Base-by-base conservation (phyloP, 2,888 invertebrate genomes). In the Therioaphis trifolii region DNA sequence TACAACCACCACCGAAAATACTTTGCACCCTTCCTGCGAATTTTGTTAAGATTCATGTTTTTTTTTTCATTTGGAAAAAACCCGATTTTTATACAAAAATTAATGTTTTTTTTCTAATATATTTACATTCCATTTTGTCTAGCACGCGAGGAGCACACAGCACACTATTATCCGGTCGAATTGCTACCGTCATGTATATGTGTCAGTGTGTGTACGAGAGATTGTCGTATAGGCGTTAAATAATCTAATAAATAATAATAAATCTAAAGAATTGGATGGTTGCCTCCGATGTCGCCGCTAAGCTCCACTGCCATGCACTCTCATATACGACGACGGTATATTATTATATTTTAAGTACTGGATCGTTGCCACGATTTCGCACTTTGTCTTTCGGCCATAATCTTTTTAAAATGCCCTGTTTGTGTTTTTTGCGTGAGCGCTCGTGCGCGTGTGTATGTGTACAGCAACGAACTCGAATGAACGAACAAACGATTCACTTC, bases 321-420 rank as follows among this genome's bases (percentile, higher is more conserved):
- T 58, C 58, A 69, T 43, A 24, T 58, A 58, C 49, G 49, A 72
- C 69, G 69, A 71, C 40, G 29, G 58, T 71, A 49, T 72, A 72
- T 80, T 80, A 80, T 80, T 80, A 74, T 82, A 82, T 82, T 82
- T 82, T 82, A 82, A 82, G 82, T 82, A 82, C 82, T 82, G 82
- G 82, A 82, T 40, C 24, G 66, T 74, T 82, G 82, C 82, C 82
- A 82, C 82, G 82, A 49, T 82, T 82, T 82, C 82, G 82, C 82
- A 82, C 82, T 82, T 80, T 80, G 80, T 80, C 71, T 80, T 82
- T 74, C 82, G 66, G 72, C 82, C 82, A 74, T 74, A 74, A 74
- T 82, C 72, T 82, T 82, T 79, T 82, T 74, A 72, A 80, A 80
- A 80, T 80, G 80, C 40, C 21, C 43, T 27, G 55, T 35, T 35